These are phyloP conservation scores for Pseudochromis fuscus DNA, from an alignment of 2,797 vertebrate species.

Conservation along the genomic window DNA sequence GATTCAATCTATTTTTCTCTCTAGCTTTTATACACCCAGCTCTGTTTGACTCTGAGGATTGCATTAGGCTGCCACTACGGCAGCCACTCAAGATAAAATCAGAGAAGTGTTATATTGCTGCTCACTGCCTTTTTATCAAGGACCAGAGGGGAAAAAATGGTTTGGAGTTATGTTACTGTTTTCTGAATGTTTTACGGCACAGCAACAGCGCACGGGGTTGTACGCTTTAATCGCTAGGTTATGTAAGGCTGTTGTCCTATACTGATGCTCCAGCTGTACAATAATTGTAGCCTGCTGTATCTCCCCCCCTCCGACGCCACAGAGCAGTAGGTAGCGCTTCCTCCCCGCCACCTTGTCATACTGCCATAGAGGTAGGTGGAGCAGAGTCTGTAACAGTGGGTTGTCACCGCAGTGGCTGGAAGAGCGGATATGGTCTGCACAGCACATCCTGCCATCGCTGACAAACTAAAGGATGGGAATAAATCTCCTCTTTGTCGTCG, in stretches of 20 bases:
- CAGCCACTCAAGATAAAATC: constrained; percentile 65
- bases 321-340: constrained; percentile 62
- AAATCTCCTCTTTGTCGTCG: constrained; percentile 40
- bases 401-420: constrained; percentile 56
- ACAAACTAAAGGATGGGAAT: constrained; percentile 51
- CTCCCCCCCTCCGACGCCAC: constrained; percentile 48
- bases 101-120: constrained; percentile 48
- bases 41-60: constrained; percentile 45
- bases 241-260: constrained; percentile 60
- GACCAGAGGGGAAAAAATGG: constrained; percentile 30
- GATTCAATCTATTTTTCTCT: constrained; percentile 44
- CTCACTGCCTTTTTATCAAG: constrained; percentile 41
- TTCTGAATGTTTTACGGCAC: constrained; percentile 46
- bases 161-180: constrained; percentile 38
- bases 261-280: constrained; percentile 70
- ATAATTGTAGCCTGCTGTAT: constrained; percentile 75
- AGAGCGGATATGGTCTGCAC: constrained; percentile 34
- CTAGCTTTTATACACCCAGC: constrained; percentile 36
- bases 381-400: constrained; percentile 60
- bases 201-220: constrained; percentile 22
- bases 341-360: constrained; percentile 67
- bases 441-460: constrained; percentile 39
- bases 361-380: constrained; percentile 61
- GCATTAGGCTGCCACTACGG: constrained; percentile 41
- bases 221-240: constrained; percentile 65